phyloP scores from a whole-genome alignment of 2,888 invertebrate genomes.

The Epinotia nisella region DNA sequence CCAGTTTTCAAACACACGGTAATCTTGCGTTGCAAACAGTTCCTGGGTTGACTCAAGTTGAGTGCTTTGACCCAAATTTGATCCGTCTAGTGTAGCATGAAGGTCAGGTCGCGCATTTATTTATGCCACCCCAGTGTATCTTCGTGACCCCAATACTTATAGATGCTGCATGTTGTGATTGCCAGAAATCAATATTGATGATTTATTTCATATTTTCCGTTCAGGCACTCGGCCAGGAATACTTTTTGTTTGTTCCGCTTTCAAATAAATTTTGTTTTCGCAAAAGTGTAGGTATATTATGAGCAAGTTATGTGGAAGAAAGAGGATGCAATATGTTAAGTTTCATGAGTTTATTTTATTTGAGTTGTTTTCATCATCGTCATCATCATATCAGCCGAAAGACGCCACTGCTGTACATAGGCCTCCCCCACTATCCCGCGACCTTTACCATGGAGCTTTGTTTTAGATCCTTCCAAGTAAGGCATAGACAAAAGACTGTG shows the following conservation, averaged over 20 bases:
- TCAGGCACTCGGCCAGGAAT: conserved; percentile 35
- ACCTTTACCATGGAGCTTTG: too few relatives aligned
- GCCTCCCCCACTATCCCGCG: too few relatives aligned
- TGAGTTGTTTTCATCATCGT: too few relatives aligned
- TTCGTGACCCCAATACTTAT: conserved; percentile 25
- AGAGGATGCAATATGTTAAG: neutral
- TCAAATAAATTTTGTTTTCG: conserved; percentile 13
- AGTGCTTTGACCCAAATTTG: conserved; percentile 32
- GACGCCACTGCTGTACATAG: too few relatives aligned
- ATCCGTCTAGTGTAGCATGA: conserved; percentile 9
- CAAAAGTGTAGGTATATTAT: neutral
- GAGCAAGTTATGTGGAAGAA: neutral
- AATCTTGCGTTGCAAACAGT: conserved; percentile 17
- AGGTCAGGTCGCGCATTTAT: conserved; percentile 23
- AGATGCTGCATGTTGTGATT: conserved; percentile 38
- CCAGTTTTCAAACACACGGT: neutral
- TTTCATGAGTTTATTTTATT: neutral
- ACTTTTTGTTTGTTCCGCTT: conserved; percentile 21
- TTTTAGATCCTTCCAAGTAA: neutral
- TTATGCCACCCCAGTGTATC: conserved; percentile 20
- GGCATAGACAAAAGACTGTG: neutral
- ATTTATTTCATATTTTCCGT: conserved; percentile 31
- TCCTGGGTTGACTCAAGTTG: conserved; percentile 9
- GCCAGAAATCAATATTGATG: conserved; percentile 34
- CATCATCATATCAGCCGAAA: too few relatives aligned